Evolutionary conservation across 2,113 vertebrate species (phyloP).

Genomic region (Jaculus jaculus): DNA sequence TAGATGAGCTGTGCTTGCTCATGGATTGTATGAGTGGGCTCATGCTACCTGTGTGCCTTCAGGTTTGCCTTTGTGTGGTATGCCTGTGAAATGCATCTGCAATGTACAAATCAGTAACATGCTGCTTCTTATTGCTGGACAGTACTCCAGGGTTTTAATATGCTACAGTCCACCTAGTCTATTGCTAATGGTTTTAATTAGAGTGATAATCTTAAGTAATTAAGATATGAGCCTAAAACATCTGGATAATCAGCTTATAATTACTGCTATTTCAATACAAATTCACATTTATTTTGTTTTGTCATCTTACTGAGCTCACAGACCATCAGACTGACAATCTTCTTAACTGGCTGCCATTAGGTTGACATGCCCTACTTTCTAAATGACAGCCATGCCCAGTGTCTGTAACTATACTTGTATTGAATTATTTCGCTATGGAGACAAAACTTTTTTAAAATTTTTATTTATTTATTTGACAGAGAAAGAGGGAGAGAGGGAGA

Average conservation of each 20-base stretch:
- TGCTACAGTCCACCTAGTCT: background rate
- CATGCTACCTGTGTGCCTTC: background rate
- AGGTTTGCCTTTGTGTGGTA: background rate
- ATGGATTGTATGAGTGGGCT: background rate
- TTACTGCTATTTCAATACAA: conserved; percentile 22
- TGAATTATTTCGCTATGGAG: background rate
- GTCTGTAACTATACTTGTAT: background rate
- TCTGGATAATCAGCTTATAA: background rate
- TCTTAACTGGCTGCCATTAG: background rate
- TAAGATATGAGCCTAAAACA: conserved; percentile 19
- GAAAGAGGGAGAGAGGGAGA: too few species aligned
- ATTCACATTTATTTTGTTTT: background rate
- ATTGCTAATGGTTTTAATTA: background rate
- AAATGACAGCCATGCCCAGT: background rate
- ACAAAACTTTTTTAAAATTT: conserved; percentile 43
- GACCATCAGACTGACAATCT: background rate
- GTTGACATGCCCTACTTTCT: background rate
- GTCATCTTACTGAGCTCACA: conserved; percentile 7
- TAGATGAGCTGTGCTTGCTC: background rate
- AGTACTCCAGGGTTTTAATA: background rate
- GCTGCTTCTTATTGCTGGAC: background rate
- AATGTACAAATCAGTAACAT: background rate
- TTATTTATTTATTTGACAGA: too few species aligned
- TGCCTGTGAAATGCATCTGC: background rate
- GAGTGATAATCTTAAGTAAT: background rate